Evolutionary conservation across 2,888 invertebrate species (phyloP), one percentile per base, ranked within the genome.

Genomic region (Volucella zonaria): DNA sequence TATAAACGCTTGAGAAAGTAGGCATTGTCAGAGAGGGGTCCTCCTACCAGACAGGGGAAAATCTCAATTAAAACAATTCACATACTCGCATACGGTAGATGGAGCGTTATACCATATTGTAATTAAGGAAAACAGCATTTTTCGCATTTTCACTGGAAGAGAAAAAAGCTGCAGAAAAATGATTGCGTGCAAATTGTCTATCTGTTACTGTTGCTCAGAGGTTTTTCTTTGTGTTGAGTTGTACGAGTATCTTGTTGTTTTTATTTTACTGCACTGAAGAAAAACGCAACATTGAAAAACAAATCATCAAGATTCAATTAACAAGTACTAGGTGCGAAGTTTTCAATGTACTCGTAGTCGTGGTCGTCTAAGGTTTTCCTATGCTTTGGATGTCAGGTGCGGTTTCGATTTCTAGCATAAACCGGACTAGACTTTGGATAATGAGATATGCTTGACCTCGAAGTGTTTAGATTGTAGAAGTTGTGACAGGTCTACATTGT

Each of bases 41-140:
- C 15, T 10, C 18, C 42, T 12, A 10, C 8, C n/a, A 38, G 10
- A 2, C 47, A 14, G 58, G 15, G 31, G 31, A 54, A 14, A 51
- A 59, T 43, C 51, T 59, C 78, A 82, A 82, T 82, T 82, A 78
- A 78, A 78, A 82, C 54, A 82, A 78, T 82, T 82, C 82, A 47
- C 80, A 75, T 67, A 67, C 52, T 59, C 40, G 58, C 10, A 45
- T 31, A n/a, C 10, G 14, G 54, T 67, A 52, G 66, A 56, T 73
- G 47, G 70, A 77, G 73, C 71, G 61, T 73, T 67, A 73, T 62
- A n/a, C n/a, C n/a, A n/a, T n/a, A 23, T 23, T 23, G 18, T 23
- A 45, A 82, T 78, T 73, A 67, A 78, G 66, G 49, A 82, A 73
- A 78, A 82, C 77, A 82, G 68, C 78, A 78, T 82, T 82, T 73